Evolutionary conservation across 2,797 vertebrate species (phyloP), one percentile per base, ranked within the genome.

Genomic region (Pipistrellus kuhlii): DNA sequence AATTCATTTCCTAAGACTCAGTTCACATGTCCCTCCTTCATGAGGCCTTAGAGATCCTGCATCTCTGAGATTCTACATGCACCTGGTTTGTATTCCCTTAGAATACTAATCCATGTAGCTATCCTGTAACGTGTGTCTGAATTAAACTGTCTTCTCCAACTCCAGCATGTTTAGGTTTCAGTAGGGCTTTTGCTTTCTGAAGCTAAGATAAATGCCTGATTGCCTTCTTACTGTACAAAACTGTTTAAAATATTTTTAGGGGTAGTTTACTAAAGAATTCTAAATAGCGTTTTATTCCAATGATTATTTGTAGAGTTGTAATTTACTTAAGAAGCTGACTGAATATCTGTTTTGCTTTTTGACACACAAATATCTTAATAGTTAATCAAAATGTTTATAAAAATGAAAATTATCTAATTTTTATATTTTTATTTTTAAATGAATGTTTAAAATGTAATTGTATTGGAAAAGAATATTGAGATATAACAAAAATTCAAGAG

Each of bases 301-400:
- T 92, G 23, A 81, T 71, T 90, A 51, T 38, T 88, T 93, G 88
- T 59, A 80, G 30, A 57, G n/a, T 84, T 75, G 64, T 78, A 44
- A 21, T 48, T 64, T 88, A 85, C 62, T 75, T 81, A 68, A 85
- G 35, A 85, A 83, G 14, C 27, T 32, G 20, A 77, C 8, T 77
- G 73, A 90, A 69, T 27, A 62, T 86, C 25, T 64, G 11, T 85
- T 93, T 57, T 72, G 44, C 41, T 51, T 88, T 93, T 88, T 73
- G 18, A 51, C n/a, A 85, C 64, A 76, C n/a, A 80, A 80, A 76
- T 77, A 32, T 75, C 23, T 59, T 8, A 87, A 38, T 78, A 68
- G 82, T 71, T 59, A 41, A 23, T 64, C 57, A 55, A 71, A 85
- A 71, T n/a, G 51, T 91, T 51, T 83, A 84, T 51, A 86, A 84